A percentile compares a stretch with the other conserved stretches of the same genome.
Evolutionary conservation across 2,888 invertebrate genomes (phyloP).

Genomic region (Temnothorax ravouxi): DNA sequence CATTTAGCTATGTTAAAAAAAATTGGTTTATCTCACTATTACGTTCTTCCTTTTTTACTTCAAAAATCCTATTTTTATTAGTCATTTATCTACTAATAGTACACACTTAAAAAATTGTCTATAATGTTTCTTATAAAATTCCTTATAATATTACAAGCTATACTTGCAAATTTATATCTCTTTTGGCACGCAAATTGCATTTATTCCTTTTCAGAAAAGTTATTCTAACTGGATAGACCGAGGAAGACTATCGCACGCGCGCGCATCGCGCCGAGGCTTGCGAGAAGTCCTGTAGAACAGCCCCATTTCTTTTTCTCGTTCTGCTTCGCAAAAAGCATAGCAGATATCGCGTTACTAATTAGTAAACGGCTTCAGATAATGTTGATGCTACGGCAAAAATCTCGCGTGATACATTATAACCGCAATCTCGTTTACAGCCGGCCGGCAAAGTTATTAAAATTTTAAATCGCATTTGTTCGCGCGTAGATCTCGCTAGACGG

Average conservation of each 20-base stretch:
- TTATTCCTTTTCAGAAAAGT: constrained; percentile 6
- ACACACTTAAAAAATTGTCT: neutral
- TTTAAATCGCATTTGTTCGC: constrained; percentile 69
- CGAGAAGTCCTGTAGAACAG: constrained; percentile 75
- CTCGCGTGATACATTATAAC: constrained; percentile 70
- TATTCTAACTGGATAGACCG: constrained; percentile 48
- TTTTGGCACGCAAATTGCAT: constrained; percentile 3
- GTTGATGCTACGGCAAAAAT: constrained; percentile 69
- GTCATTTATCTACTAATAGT: constrained; percentile 17
- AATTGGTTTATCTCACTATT: constrained; percentile 55
- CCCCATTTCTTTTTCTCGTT: constrained; percentile 83
- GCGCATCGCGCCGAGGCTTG: constrained; percentile 59
- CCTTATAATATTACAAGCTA: neutral
- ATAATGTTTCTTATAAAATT: neutral
- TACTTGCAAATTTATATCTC: constrained; percentile 3
- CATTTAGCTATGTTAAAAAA: constrained; percentile 44
- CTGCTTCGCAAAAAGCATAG: constrained; percentile 75
- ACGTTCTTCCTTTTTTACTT: neutral
- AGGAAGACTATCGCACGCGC: constrained; percentile 33
- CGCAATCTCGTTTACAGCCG: constrained; percentile 65
- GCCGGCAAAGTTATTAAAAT: constrained; percentile 54
- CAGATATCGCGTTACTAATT: constrained; percentile 84
- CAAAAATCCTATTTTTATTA: neutral
- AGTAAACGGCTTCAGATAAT: constrained; percentile 79
- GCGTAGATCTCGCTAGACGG: constrained; percentile 25